Evolutionary conservation across 2,888 invertebrate genomes (phyloP).

Genomic region (Formica aserva): DNA sequence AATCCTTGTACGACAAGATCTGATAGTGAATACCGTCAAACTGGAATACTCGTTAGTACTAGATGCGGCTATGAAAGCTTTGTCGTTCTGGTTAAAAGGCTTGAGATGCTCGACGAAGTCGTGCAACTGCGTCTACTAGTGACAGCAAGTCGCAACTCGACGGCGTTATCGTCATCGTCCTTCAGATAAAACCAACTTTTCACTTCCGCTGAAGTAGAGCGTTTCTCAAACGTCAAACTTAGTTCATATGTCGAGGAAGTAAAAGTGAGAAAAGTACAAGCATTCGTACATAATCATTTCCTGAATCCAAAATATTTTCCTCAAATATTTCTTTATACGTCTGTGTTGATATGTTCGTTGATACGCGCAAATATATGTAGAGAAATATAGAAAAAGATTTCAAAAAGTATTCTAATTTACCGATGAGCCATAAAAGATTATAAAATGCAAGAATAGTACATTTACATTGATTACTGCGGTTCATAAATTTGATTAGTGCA

Average conservation of each 20-base stretch:
- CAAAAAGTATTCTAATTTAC: not conserved
- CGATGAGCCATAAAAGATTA: not conserved
- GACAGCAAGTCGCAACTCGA: constrained; percentile 10
- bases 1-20: constrained; percentile 53
- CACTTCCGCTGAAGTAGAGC: not conserved
- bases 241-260: not conserved
- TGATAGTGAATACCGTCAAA: constrained; percentile 28
- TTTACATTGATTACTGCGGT: not conserved
- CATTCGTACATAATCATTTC: not conserved
- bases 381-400: not conserved
- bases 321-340: not conserved
- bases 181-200: constrained; percentile 27
- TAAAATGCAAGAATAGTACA: not conserved
- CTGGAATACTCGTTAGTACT: not conserved
- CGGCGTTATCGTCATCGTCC: constrained; percentile 12
- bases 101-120: constrained; percentile 9
- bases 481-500: not conserved
- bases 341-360: not conserved
- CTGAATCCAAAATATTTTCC: not conserved
- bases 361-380: not conserved
- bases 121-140: not conserved
- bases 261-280: not conserved
- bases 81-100: constrained; percentile 42
- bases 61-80: not conserved
- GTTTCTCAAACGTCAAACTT: constrained; percentile 7